A percentile compares a stretch with the other conserved stretches of the same genome.
phyloP scores from a whole-genome alignment of 1,140 invertebrate genomes.

The Stegodyphus dumicola region DNA sequence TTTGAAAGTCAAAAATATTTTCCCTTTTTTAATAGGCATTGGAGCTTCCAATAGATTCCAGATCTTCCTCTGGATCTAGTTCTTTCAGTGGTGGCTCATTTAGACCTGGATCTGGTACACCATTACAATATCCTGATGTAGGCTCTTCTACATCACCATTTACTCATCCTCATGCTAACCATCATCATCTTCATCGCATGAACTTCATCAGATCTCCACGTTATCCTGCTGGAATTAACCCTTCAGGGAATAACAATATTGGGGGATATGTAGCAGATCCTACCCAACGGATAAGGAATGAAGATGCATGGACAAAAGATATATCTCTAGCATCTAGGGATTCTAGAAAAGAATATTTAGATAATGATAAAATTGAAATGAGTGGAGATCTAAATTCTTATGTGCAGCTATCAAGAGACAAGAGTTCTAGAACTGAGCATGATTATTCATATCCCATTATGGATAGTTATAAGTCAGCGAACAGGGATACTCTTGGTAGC shows the following conservation, averaged over 20 bases:
- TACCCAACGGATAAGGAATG: background rate
- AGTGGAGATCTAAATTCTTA: constrained; percentile 80
- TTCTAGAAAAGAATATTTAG: constrained; percentile 59
- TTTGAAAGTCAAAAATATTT: background rate
- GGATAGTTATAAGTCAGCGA: constrained; percentile 68
- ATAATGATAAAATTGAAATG: constrained; percentile 64
- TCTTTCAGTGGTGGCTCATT: constrained; percentile 67
- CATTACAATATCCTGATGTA: constrained; percentile 62
- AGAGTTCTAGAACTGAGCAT: constrained; percentile 73
- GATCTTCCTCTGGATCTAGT: constrained; percentile 76
- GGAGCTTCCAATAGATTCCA: constrained; percentile 80
- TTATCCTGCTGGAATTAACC: constrained; percentile 30
- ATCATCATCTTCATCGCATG: constrained; percentile 71
- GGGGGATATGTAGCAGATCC: constrained; percentile 34
- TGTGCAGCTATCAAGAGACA: constrained; percentile 79
- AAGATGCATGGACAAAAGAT: constrained; percentile 54
- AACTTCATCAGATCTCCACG: constrained; percentile 68
- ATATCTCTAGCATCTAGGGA: constrained; percentile 14
- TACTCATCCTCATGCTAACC: constrained; percentile 65
- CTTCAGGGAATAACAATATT: constrained; percentile 32
- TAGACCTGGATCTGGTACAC: constrained; percentile 52
- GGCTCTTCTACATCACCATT: constrained; percentile 67
- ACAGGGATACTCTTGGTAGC: constrained; percentile 72
- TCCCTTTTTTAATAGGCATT: constrained; percentile 74
- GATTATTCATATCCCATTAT: constrained; percentile 86